Evolutionary conservation across 2,113 vertebrate genomes (phyloP).

Genomic region (Petrocephalus zakoni): DNA sequence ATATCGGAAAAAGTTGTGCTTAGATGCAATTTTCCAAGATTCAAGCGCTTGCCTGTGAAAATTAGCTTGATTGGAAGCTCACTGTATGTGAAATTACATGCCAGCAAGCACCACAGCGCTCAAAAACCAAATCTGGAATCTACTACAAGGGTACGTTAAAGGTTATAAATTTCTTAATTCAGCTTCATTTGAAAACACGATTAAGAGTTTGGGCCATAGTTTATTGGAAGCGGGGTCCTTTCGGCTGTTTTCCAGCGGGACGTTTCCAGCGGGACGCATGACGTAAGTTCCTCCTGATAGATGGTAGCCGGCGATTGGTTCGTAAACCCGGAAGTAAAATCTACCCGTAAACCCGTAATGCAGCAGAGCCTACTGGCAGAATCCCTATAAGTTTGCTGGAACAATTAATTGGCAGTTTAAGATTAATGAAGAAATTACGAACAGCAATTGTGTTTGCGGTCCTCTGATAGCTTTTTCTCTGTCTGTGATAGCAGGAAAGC

Average conservation of each 20-base stretch:
- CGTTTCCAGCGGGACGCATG: not conserved
- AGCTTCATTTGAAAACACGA: not conserved
- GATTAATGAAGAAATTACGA: not conserved
- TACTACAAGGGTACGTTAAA: not conserved
- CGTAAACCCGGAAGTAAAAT: constrained; percentile 12
- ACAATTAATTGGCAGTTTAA: not conserved
- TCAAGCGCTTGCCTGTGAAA: not conserved
- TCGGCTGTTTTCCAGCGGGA: not conserved
- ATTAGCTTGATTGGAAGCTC: not conserved
- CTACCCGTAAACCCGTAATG: not conserved
- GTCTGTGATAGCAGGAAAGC: not conserved
- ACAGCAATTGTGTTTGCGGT: not conserved
- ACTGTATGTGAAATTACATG: not conserved
- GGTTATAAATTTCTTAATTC: not conserved
- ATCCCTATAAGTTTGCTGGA: not conserved
- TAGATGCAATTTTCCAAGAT: not conserved
- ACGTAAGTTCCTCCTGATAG: constrained; percentile 6
- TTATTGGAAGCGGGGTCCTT: not conserved
- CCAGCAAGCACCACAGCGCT: not conserved
- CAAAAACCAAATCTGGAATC: not conserved
- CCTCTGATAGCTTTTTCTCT: not conserved
- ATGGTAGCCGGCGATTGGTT: not conserved
- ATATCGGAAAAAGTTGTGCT: not conserved
- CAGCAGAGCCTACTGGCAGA: not conserved
- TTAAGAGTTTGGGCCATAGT: not conserved